Conservation (phyloP, 1,140 invertebrate species). For the Hyposmocoma kahamanoa region DNA sequence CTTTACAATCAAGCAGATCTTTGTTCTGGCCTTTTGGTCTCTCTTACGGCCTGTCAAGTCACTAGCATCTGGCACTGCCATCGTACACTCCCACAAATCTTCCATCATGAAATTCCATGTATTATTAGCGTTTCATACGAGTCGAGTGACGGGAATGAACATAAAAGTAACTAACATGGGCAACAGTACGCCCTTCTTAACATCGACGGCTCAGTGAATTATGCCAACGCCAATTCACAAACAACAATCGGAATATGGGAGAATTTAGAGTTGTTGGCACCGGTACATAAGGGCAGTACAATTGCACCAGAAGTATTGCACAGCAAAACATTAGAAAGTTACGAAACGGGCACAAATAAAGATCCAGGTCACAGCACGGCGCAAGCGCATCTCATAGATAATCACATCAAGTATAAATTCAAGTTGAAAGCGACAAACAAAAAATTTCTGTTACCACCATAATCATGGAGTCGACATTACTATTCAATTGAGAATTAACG, state of each 20-base stretch:
- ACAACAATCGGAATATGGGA: conserved; percentile 30
- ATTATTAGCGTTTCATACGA: neutral
- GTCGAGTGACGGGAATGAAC: neutral
- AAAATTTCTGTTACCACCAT: neutral
- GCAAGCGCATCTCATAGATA: neutral
- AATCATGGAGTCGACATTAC: neutral
- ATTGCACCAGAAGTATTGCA: conserved; percentile 12
- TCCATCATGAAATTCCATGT: no score
- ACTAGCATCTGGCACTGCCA: no score
- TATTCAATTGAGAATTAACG: no score
- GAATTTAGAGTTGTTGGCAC: conserved; percentile 16
- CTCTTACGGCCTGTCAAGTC: no score
- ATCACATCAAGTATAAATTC: neutral
- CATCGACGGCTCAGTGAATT: conserved; percentile 19
- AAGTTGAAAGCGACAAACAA: neutral
- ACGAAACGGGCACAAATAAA: neutral
- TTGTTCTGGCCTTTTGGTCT: no score
- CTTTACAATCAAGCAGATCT: no score
- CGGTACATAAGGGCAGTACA: conserved; percentile 8
- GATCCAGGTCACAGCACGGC: neutral
- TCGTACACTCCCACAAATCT: no score
- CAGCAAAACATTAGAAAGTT: conserved; percentile 8
- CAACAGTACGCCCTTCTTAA: conserved; percentile 27
- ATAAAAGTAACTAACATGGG: conserved; percentile 23
- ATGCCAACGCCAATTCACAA: conserved; percentile 28